phyloP scores from a whole-genome alignment of 2,888 invertebrate species.

The Rhingia rostrata region DNA sequence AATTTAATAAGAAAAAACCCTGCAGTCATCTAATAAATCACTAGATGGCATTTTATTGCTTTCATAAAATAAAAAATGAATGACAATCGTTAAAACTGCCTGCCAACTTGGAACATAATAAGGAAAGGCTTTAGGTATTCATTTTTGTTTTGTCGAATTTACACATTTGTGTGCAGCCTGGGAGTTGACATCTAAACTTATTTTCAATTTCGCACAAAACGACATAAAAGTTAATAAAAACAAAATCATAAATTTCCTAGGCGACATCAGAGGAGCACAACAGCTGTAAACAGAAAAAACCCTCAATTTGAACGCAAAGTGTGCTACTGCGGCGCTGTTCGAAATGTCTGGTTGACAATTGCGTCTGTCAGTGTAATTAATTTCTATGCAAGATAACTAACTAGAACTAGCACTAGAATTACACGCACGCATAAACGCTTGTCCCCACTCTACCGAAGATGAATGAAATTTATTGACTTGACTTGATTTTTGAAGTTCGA shows the following conservation, averaged over 20 bases:
- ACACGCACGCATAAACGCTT: neutral
- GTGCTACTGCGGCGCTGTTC: neutral
- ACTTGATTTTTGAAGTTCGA: slow-evolving; percentile 37
- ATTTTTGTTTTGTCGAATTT: slow-evolving; percentile 14
- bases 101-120: neutral
- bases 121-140: too few relatives aligned
- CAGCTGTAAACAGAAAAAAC: neutral
- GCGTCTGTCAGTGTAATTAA: slow-evolving; percentile 25
- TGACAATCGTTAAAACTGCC: slow-evolving; percentile 23
- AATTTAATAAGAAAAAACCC: slow-evolving; percentile 6
- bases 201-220: slow-evolving; percentile 5
- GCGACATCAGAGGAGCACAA: neutral
- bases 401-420: too few relatives aligned
- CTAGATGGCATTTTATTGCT: slow-evolving; percentile 45
- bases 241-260: slow-evolving; percentile 36
- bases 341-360: neutral
- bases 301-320: neutral
- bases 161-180: slow-evolving; percentile 27
- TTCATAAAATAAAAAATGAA: slow-evolving; percentile 52
- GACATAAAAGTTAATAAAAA: slow-evolving; percentile 54
- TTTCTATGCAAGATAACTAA: neutral
- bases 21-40: slow-evolving; percentile 35
- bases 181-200: slow-evolving; percentile 44
- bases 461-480: slow-evolving; percentile 42
- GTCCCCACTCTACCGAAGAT: neutral